Conservation (phyloP, 2,888 invertebrate genomes). For the Seladonia tumulorum region DNA sequence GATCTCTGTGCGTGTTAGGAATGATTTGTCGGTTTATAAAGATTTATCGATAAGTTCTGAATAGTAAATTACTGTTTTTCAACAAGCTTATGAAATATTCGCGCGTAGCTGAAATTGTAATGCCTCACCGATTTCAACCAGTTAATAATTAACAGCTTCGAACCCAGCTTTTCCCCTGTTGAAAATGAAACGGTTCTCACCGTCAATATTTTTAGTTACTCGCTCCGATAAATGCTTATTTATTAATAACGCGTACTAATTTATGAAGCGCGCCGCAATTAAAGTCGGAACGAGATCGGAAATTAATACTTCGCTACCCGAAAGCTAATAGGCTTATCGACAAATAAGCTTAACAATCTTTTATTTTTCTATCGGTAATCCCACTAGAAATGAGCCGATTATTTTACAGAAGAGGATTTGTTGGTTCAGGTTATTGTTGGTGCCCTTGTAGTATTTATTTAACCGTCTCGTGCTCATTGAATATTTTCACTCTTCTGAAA, state of each 20-base stretch:
- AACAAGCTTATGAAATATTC: not conserved
- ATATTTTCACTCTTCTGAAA: too few relatives aligned
- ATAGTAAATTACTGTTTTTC: too few relatives aligned
- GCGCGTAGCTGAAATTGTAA: not conserved
- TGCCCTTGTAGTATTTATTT: not conserved
- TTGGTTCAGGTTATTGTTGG: not conserved
- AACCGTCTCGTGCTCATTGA: not conserved
- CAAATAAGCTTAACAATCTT: conserved; percentile 3
- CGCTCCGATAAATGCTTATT: not conserved
- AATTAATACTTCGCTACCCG: not conserved
- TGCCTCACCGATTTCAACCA: not conserved
- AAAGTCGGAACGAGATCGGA: not conserved
- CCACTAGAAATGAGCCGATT: not conserved
- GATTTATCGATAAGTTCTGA: too few relatives aligned
- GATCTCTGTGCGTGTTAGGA: too few relatives aligned
- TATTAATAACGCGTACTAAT: not conserved
- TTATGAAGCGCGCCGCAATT: not conserved
- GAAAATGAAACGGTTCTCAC: not conserved
- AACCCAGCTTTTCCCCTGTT: not conserved
- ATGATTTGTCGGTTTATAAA: too few relatives aligned
- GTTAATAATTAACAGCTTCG: not conserved
- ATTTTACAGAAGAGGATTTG: not conserved
- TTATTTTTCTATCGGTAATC: not conserved
- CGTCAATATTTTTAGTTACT: not conserved
- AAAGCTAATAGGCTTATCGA: not conserved